Conservation (phyloP, 2,113 vertebrate genomes). For the Calidris pugnax region DNA sequence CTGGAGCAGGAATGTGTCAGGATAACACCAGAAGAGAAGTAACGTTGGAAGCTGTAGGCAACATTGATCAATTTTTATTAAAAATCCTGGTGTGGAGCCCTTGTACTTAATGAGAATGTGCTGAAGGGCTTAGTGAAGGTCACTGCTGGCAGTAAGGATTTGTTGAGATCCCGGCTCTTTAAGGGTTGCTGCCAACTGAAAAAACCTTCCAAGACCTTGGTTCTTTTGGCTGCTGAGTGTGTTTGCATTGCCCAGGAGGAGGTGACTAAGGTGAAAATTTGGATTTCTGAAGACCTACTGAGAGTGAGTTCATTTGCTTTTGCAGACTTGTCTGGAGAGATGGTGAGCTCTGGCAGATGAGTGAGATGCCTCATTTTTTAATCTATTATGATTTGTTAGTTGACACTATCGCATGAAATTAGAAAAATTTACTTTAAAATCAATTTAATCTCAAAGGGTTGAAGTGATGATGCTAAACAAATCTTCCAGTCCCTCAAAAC, state of each 20-base stretch:
- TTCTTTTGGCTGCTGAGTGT: not conserved
- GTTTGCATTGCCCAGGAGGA: not conserved
- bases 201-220: not conserved
- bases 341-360: not conserved
- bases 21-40: not conserved
- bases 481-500: not conserved
- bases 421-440: not conserved
- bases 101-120: not conserved
- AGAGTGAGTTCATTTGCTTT: not conserved
- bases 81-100: not conserved
- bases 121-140: not conserved
- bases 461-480: not conserved
- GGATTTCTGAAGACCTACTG: not conserved
- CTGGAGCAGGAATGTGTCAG: not conserved
- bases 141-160: not conserved
- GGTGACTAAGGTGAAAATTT: not conserved
- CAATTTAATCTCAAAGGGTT: not conserved
- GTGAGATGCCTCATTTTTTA: not conserved
- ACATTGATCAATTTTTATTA: not conserved
- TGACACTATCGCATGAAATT: not conserved
- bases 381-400: not conserved
- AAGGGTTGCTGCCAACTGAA: not conserved
- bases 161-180: not conserved
- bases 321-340: not conserved
- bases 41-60: not conserved